Base-by-base conservation (phyloP, 2,113 vertebrate genomes). In the Progne subis region DNA sequence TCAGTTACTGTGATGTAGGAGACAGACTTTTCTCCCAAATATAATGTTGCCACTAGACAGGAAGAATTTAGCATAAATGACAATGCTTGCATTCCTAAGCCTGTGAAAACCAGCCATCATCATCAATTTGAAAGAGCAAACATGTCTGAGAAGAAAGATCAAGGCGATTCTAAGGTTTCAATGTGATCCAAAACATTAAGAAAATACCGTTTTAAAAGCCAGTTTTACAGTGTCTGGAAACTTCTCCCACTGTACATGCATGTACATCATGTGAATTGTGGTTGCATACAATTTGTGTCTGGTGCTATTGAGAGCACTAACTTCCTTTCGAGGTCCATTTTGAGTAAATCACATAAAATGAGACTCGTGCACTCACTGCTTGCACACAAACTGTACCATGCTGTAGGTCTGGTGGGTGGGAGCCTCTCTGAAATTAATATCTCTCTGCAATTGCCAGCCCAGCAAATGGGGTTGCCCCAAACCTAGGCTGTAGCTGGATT, bases 61-160 rank as follows among this genome's bases (percentile, higher is more conserved):
- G 46, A 92, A 91, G 25, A 92, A 95, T 94, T 77, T 39, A 70
- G 43, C 25, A 72, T 57, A 82, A 94, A 94, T 84, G 72, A 85
- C 65, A 91, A 71, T 1, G 6, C 82, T 91, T 63, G 71, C 75
- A 91, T 93, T 91, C 87, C 71, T 43, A 79, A 63, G 70, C 34
- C 68, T 83, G 75, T 53, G 18, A 94, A 95, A 95, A 88, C 20
- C 67, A 94, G 70, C 39, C 63, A 11, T 80, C 39, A 70, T 59
- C 24, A 60, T 85, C 75, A 76, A 63, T 80, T 80, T 2, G 9
- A 53, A 88, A 55, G 67, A 55, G 43, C 5, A 74, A 91, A 1
- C 61, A 65, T 37, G 75, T 31, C 59, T 77, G 23, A 93, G 46
- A 84, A 87, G 53, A 90, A 92, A 82, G 57, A 94, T 70, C 84